Percentiles rank a stretch among this genome's conserved stretches.
Conservation (phyloP, 2,113 vertebrate species). For the Azemiops feae region DNA sequence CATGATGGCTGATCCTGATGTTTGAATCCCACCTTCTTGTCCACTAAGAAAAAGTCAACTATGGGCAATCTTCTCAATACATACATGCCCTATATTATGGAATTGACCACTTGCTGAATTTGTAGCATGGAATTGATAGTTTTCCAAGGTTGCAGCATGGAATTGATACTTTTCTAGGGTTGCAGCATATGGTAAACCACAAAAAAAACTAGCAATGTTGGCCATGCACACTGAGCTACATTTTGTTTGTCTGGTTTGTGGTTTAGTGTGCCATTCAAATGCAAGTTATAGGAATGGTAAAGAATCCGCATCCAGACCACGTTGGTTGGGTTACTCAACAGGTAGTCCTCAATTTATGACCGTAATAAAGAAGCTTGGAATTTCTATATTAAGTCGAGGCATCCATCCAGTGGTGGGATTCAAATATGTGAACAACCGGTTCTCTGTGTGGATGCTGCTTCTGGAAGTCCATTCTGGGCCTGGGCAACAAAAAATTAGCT, state of each 20-base stretch:
- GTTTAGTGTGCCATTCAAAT: not conserved
- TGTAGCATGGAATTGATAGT: not conserved
- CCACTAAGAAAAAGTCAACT: not conserved
- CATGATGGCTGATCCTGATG: not conserved
- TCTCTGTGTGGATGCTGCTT: too few species aligned
- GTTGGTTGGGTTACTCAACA: not conserved
- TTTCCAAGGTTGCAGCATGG: not conserved
- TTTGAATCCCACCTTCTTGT: not conserved
- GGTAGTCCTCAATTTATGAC: too few species aligned
- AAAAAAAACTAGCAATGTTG: not conserved
- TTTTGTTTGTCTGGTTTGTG: not conserved
- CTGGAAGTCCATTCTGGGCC: too few species aligned
- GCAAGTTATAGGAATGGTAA: not conserved
- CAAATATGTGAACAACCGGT: too few species aligned
- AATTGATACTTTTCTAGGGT: not conserved
- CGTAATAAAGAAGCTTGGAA: too few species aligned
- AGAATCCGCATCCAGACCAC: not conserved
- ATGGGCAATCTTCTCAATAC: not conserved
- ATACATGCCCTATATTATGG: not conserved
- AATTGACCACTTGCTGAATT: not conserved
- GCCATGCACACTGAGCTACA: not conserved
- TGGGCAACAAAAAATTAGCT: too few species aligned
- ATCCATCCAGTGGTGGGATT: too few species aligned
- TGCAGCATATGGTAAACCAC: not conserved
- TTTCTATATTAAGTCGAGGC: too few species aligned